Evolutionary conservation across 2,113 vertebrate genomes (phyloP), one percentile per base, ranked within the genome.

Genomic region (Silurus meridionalis): DNA sequence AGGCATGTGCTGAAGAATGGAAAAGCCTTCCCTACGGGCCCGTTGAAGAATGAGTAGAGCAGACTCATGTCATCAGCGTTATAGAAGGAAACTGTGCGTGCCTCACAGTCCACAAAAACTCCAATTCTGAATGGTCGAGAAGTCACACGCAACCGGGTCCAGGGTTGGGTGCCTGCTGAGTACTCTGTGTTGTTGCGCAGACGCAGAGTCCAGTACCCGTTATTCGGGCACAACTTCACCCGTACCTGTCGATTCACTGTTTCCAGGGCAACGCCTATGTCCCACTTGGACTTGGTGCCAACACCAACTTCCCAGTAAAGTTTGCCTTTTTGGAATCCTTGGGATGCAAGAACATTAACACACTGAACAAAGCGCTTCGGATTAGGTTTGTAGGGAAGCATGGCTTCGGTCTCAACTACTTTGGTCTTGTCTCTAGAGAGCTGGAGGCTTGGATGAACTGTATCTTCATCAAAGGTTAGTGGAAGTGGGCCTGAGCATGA

Each of bases 261-360:
- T 86, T 97, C 95, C 0, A 94, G 92, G 0, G 96, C 96, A 86
- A 97, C 95, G 2, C 96, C 96, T 84, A 97, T 77, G 88, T 97
- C 97, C 97, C 96, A 97, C 86, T 97, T 97, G 80, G 94, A 91
- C 74, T 96, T 97, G 82, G 89, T 90, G 82, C 94, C 95, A 88
- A 97, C 96, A 58, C 94, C 95, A 10, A 97, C 96, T 90, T 97
- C 97, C 96, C 96, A 96, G 91, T 97, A 97, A 92, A 96, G 96
- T 11, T 1, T 92, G 58, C 96, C 97, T 0, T 90, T 91, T 83
- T 91, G 82, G 10, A 96, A 97, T 74, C 93, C 91, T 91, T 95
- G 94, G 0, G 90, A 78, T 1, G 92, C 91, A 84, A 97, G 92
- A 19, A 97, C 89, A 0, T 97, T 97, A 83, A 97, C 95, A 0